These are phyloP conservation scores for Chaetura pelagica DNA, from an alignment of 2,113 vertebrate species.

Conservation along the genomic window DNA sequence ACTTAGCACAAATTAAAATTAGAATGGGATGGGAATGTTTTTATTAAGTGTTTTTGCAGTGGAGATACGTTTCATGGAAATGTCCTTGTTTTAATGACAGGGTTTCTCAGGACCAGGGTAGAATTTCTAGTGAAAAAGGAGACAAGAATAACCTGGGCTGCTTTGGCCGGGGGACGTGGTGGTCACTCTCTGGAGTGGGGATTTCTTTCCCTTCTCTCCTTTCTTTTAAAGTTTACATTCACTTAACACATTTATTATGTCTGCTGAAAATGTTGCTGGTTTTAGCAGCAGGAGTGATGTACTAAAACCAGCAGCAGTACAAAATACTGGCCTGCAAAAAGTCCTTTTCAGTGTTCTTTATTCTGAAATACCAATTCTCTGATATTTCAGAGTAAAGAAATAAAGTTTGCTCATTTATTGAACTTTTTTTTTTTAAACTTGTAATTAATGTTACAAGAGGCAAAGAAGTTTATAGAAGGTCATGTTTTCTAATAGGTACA, in stretches of 20 bases:
- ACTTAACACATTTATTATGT: accelerated
- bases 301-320: no score
- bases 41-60: neutral
- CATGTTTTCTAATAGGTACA: accelerated
- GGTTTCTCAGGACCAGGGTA: constrained; percentile 39
- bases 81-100: neutral
- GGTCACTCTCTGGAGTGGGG: accelerated
- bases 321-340: neutral
- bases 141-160: neutral
- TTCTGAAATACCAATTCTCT: accelerated
- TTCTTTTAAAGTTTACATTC: neutral
- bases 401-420: neutral
- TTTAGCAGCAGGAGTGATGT: neutral
- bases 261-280: accelerated
- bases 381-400: neutral
- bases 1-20: constrained; percentile 29
- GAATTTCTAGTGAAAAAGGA: neutral
- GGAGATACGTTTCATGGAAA: constrained; percentile 33
- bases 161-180: accelerated
- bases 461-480: neutral
- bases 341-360: accelerated
- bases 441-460: neutral
- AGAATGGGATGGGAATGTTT: constrained; percentile 61
- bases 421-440: neutral
- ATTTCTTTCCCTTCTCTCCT: neutral